Conservation (phyloP, 2,797 vertebrate genomes). For the Rhadinocentrus ornatus region DNA sequence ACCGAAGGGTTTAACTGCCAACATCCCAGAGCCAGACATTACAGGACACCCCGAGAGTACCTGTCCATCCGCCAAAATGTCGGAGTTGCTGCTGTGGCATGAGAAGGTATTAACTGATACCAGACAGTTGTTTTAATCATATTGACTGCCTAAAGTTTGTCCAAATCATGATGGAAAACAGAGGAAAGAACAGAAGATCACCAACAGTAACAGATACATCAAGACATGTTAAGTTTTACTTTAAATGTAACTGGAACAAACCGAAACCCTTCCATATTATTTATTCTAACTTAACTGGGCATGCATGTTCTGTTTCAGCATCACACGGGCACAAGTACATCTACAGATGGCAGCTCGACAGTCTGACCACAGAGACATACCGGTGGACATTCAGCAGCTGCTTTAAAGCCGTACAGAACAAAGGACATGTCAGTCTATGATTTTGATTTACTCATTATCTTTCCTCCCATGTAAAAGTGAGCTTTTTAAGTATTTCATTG, state of each 20-base stretch:
- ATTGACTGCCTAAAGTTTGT: too few relatives aligned
- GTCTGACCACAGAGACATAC: slow-evolving; percentile 10
- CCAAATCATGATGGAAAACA: neutral
- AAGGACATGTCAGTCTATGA: neutral
- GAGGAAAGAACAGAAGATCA: neutral
- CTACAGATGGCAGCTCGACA: slow-evolving; percentile 36
- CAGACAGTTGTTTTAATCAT: too few relatives aligned
- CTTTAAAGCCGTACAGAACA: slow-evolving; percentile 10
- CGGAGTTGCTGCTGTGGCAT: neutral
- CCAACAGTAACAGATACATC: neutral
- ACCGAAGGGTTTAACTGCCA: neutral
- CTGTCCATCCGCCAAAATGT: neutral
- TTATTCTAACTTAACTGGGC: slow-evolving; percentile 49
- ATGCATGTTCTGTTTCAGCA: slow-evolving; percentile 22
- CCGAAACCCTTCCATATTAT: slow-evolving; percentile 37
- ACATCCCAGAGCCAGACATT: neutral
- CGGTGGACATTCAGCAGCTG: slow-evolving; percentile 28
- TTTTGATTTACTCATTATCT: neutral
- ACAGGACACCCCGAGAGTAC: neutral
- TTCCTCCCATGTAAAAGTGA: neutral
- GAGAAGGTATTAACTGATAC: neutral
- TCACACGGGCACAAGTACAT: slow-evolving; percentile 31
- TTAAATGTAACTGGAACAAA: slow-evolving; percentile 16
- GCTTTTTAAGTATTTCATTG: neutral
- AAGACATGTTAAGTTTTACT: neutral